A percentile compares a stretch with the other conserved stretches of the same genome.
Evolutionary conservation across 2,888 invertebrate genomes (phyloP).

Genomic region (Tiliacea citrago): DNA sequence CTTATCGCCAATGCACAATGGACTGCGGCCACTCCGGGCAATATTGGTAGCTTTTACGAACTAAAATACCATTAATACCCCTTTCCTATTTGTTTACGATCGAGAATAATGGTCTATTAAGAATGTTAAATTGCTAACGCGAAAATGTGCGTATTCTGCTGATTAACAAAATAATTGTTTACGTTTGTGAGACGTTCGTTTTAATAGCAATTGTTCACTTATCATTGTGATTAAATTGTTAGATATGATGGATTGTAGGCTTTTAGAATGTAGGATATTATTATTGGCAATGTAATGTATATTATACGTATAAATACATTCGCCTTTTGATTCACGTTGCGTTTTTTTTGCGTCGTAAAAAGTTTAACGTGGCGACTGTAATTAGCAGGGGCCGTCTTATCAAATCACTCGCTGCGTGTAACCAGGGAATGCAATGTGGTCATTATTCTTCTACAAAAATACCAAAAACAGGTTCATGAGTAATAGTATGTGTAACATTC

Average conservation of each 20-base stretch:
- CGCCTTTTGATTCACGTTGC: not conserved
- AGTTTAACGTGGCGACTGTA: slow-evolving; percentile 41
- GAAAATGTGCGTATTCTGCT: slow-evolving; percentile 65
- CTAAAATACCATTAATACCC: slow-evolving; percentile 78
- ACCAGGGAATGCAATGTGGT: slow-evolving; percentile 42
- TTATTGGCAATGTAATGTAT: not conserved
- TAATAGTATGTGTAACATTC: slow-evolving; percentile 13
- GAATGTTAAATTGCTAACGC: slow-evolving; percentile 78
- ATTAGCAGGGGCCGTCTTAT: slow-evolving; percentile 52
- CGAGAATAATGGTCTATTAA: slow-evolving; percentile 75
- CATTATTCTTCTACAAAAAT: slow-evolving; percentile 53
- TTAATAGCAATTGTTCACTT: slow-evolving; percentile 48
- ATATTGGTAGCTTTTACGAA: slow-evolving; percentile 72
- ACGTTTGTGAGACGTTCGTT: slow-evolving; percentile 36
- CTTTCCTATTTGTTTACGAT: slow-evolving; percentile 83
- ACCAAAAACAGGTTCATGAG: slow-evolving; percentile 37
- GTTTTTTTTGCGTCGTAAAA: slow-evolving; percentile 31
- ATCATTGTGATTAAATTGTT: slow-evolving; percentile 50
- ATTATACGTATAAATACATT: not conserved
- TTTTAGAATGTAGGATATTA: not conserved
- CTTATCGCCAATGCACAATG: slow-evolving; percentile 80
- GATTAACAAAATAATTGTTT: slow-evolving; percentile 74
- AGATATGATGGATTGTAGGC: slow-evolving; percentile 24
- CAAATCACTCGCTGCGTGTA: slow-evolving; percentile 53
- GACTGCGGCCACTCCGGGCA: slow-evolving; percentile 60